Base-by-base conservation (phyloP, 2,113 vertebrate species). In the Acrocephalus arundinaceus region DNA sequence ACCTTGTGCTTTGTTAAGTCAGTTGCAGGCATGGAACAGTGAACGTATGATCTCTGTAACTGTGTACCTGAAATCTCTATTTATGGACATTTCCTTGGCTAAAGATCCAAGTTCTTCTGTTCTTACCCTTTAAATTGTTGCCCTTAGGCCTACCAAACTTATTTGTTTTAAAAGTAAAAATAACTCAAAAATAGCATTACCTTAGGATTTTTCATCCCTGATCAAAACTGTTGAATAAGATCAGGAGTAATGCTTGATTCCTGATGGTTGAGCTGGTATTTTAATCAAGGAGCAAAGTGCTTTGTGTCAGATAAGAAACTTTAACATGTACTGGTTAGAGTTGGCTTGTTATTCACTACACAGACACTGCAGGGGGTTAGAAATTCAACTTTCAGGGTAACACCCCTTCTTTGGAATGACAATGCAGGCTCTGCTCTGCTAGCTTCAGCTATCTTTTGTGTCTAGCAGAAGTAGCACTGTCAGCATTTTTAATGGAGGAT, bases 401-500 rank as follows among this genome's bases (percentile, higher is more conserved):
- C 59, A 41, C 9, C 52, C 49, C 72, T 84, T 58, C 58, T 96
- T 75, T 82, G 79, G 85, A 62, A 67, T 37, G 84, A n/a, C 85
- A 73, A 1, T 80, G 77, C 79, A 48, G 87, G 48, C 89, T 93
- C 78, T 93, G 83, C 65, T 31, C 66, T 72, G 89, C 91, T 73
- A 87, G 87, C 73, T 87, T 90, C 55, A 77, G 27, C 66, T 94
- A 55, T 49, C 72, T 55, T 91, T 93, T 87, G 77, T 96, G 86
- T 96, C 59, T 57, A 68, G 55, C 58, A 95, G 74, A 84, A 95
- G 80, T 80, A 95, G 91, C 49, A 15, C 35, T 65, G 58, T 96
- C 93, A 96, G 93, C 95, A 43, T 91, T 96, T 96, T 89, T 57
- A 79, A 33, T 88, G 51, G 54, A 77, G 91, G 81, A 93, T 96